Evolutionary conservation across 2,113 vertebrate species (phyloP).

Genomic region (Petromus typicus): DNA sequence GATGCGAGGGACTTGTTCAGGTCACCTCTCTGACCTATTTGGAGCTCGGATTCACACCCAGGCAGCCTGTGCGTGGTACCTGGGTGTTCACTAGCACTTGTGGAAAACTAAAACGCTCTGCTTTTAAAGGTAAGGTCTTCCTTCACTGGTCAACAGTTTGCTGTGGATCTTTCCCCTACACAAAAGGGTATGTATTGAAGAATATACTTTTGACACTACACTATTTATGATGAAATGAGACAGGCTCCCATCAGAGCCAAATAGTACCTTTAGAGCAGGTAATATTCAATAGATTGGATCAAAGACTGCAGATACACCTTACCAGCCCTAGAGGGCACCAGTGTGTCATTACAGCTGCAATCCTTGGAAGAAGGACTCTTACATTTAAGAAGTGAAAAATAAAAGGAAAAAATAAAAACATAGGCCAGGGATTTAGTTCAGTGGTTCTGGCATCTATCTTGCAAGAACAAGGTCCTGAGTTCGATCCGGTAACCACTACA

Average conservation of each 20-base stretch:
- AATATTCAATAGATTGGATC: neutral
- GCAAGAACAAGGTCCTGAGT: too few species aligned
- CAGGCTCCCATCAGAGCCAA: neutral
- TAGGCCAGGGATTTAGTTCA: too few species aligned
- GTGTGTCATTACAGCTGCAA: neutral
- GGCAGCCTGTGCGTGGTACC: neutral
- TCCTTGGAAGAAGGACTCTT: neutral
- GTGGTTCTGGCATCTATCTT: too few species aligned
- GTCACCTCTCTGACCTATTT: neutral
- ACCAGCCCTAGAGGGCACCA: neutral
- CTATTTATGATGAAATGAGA: neutral
- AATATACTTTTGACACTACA: neutral
- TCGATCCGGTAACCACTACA: too few species aligned
- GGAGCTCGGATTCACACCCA: neutral
- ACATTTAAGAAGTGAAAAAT: neutral
- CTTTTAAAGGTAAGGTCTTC: neutral
- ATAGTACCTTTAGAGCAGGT: neutral
- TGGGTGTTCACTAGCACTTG: neutral
- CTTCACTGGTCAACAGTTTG: neutral
- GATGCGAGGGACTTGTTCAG: neutral
- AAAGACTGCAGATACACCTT: neutral
- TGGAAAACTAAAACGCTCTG: neutral
- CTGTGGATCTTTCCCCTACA: neutral
- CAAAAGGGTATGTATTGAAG: neutral
- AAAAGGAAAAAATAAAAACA: too few species aligned